These are phyloP conservation scores for Gambelia wislizenii DNA, from an alignment of 2,797 vertebrate genomes.

Conservation along the genomic window DNA sequence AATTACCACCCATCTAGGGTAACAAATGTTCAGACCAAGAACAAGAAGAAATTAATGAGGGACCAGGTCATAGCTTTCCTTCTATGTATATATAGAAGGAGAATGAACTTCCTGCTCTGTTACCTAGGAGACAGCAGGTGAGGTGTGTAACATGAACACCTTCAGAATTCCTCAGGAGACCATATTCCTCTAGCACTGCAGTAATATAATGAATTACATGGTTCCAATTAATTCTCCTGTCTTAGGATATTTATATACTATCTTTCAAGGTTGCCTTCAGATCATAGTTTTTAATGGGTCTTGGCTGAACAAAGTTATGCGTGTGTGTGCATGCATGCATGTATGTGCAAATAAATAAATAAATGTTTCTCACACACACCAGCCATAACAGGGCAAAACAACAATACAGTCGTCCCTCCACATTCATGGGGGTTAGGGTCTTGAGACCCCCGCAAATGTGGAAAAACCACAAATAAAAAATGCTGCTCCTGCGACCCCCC, in stretches of 20 bases:
- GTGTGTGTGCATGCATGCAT: no score
- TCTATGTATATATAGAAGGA: not conserved
- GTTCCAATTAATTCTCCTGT: not conserved
- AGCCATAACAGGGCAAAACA: no score
- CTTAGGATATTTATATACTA: not conserved
- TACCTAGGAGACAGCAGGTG: not conserved
- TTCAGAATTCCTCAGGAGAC: not conserved
- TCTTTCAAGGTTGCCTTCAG: not conserved
- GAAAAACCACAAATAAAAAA: no score
- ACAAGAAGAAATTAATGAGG: not conserved
- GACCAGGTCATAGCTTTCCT: not conserved
- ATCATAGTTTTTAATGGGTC: not conserved
- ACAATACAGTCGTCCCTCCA: no score
- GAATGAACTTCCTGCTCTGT: not conserved
- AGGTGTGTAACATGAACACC: not conserved
- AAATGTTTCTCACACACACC: not conserved
- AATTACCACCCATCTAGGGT: not conserved
- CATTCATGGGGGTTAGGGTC: no score
- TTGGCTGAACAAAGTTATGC: not conserved
- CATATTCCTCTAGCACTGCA: not conserved
- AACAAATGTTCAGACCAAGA: not conserved
- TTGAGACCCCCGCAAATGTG: no score
- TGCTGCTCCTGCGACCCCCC: no score
- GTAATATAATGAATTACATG: not conserved
- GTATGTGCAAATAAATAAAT: no score